These are phyloP conservation scores for Cataglyphis altisquamis DNA, from an alignment of 2,888 invertebrate genomes.

Conservation along the genomic window DNA sequence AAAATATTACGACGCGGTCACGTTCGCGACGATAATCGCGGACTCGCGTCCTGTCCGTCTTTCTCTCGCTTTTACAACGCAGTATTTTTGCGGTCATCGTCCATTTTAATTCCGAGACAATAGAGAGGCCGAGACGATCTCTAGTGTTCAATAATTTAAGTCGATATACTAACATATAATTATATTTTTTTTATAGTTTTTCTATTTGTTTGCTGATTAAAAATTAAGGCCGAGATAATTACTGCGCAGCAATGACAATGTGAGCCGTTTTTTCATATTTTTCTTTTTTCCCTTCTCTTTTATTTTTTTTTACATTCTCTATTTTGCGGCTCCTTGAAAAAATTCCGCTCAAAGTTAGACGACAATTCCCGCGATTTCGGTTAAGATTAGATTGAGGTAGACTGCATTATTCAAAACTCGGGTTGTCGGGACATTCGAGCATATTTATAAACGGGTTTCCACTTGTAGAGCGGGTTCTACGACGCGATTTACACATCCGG, in stretches of 20 bases:
- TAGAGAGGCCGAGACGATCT: background rate
- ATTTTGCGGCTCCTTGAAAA: conserved; percentile 30
- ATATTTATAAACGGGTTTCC: conserved; percentile 36
- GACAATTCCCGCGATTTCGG: conserved; percentile 73
- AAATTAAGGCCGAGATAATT: background rate
- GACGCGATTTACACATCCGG: conserved; percentile 34
- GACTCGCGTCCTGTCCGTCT: conserved; percentile 63
- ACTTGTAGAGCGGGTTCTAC: conserved; percentile 6
- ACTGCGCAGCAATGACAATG: background rate
- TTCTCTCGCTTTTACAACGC: conserved; percentile 47
- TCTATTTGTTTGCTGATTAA: background rate
- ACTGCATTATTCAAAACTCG: conserved; percentile 76
- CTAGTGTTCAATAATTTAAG: background rate
- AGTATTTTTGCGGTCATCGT: background rate
- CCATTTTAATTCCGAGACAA: background rate
- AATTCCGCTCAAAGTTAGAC: conserved; percentile 71
- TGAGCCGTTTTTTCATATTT: too few relatives aligned
- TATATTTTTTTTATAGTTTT: background rate
- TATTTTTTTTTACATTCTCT: conserved; percentile 36
- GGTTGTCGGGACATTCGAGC: conserved; percentile 57
- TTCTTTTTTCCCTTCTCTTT: conserved; percentile 5
- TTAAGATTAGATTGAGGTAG: conserved; percentile 71
- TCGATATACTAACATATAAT: background rate
- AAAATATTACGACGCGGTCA: conserved; percentile 81
- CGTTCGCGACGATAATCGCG: conserved; percentile 78